Base-by-base conservation (phyloP, 2,797 vertebrate genomes). In the Girardinus metallicus region DNA sequence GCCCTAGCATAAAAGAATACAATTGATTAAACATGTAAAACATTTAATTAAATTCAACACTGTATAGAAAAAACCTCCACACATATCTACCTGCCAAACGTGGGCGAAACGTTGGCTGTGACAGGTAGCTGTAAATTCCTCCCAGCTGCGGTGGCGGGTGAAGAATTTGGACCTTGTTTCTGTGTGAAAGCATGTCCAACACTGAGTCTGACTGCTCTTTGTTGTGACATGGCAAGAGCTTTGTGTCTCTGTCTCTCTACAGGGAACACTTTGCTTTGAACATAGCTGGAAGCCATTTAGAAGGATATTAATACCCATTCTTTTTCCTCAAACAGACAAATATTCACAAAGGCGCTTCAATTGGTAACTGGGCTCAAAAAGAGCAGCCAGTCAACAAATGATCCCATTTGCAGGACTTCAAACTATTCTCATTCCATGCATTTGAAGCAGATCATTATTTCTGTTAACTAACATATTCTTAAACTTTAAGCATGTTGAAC, bases 181-280 rank as follows among this genome's bases (percentile, higher is more conserved):
- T 80, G 79, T 80, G 79, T 84, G 80, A 85, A 87, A 83, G 80
- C 88, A 74, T 87, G 78, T 83, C 78, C 70, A 79, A 80, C 57
- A 73, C 75, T 16, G 62, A 84, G 76, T 66, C 80, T 79, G 81
- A 84, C 87, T 81, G 76, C 74, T 85, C 81, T 83, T 72, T 88
- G 82, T 74, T 83, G 74, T 87, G 86, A 88, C 85, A 90, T n/a
- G 49, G 73, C 80, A 76, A 83, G 79, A 86, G 75, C 73, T 62
- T 71, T 72, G 64, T 80, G 39, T 51, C 23, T 55, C 51, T 76
- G 29, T 64, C 31, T 77, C 77, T 77, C 53, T 76, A 73, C 36
- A 75, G 78, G 82, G 71, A 85, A 82, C 68, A 74, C 82, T 76
- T 82, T 41, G 15, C 55, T 82, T 74, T 83, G 75, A 84, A 88